phyloP scores from a whole-genome alignment of 2,113 vertebrate species.

The Myocastor coypus region DNA sequence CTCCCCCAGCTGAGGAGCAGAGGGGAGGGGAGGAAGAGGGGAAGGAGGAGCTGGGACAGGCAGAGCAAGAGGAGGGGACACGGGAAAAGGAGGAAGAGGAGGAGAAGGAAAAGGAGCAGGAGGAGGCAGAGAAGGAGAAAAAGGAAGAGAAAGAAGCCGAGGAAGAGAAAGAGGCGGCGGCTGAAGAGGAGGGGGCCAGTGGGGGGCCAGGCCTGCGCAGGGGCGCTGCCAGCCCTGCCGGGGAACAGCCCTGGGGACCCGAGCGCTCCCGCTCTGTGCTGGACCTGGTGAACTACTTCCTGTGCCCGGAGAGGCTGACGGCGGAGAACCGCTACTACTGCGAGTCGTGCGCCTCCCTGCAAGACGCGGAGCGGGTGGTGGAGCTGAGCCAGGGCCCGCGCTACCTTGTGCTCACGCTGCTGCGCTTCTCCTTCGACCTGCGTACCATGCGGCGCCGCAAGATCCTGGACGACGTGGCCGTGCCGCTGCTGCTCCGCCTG shows the following conservation, averaged over 20 bases:
- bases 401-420: slow-evolving; percentile 90
- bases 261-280: slow-evolving; percentile 86
- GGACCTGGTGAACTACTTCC: slow-evolving; percentile 91
- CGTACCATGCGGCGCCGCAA: slow-evolving; percentile 90
- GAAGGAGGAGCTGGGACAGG: not conserved
- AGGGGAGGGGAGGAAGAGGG: not conserved
- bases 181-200: not conserved
- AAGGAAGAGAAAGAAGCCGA: not conserved
- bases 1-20: slow-evolving; percentile 31
- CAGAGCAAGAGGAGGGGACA: not conserved
- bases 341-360: slow-evolving; percentile 88
- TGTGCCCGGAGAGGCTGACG: slow-evolving; percentile 88
- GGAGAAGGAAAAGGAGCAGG: not conserved
- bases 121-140: not conserved
- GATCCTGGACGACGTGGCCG: slow-evolving; percentile 89
- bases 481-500: slow-evolving; percentile 88
- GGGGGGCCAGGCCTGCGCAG: not conserved
- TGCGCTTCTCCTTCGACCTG: slow-evolving; percentile 90
- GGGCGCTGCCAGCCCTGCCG: not conserved
- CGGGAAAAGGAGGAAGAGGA: not conserved
- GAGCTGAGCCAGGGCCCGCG: slow-evolving; percentile 88
- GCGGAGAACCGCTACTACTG: slow-evolving; percentile 91
- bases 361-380: slow-evolving; percentile 90
- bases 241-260: slow-evolving; percentile 51
- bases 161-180: not conserved